phyloP scores from a whole-genome alignment of 2,888 invertebrate species.

The Perdita meconis region DNA sequence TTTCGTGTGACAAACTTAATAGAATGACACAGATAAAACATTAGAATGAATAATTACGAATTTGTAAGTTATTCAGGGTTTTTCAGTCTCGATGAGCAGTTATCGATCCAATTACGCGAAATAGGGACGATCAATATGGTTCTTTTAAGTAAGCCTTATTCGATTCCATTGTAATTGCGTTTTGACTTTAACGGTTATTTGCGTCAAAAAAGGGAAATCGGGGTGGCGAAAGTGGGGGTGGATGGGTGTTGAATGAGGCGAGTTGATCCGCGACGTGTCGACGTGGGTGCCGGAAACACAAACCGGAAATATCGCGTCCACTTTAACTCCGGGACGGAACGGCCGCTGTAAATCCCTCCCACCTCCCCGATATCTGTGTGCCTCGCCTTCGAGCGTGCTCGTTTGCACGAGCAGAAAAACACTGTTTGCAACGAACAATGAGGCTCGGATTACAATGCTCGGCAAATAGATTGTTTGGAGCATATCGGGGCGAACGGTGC shows the following conservation, averaged over 20 bases:
- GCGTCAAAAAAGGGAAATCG: background rate
- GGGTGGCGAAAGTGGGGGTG: no score
- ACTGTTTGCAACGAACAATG: conserved; percentile 79
- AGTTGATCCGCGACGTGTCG: conserved; percentile 41
- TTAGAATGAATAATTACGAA: conserved; percentile 48
- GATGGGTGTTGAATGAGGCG: background rate
- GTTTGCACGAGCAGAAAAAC: conserved; percentile 66
- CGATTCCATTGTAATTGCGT: conserved; percentile 54
- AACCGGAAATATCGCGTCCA: conserved; percentile 61
- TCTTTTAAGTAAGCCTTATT: conserved; percentile 57
- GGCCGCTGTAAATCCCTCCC: conserved; percentile 60
- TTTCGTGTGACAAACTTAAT: conserved; percentile 8
- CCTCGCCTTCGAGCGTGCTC: conserved; percentile 32
- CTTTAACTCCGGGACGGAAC: conserved; percentile 52
- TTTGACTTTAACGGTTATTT: conserved; percentile 53
- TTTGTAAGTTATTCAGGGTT: conserved; percentile 39
- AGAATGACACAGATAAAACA: conserved; percentile 28
- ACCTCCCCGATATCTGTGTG: conserved; percentile 40
- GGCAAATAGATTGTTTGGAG: conserved; percentile 79
- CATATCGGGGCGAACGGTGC: conserved; percentile 73
- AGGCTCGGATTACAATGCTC: conserved; percentile 79
- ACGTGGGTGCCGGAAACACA: conserved; percentile 54
- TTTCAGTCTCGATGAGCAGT: conserved; percentile 53
- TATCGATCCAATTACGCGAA: conserved; percentile 59
- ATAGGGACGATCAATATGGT: conserved; percentile 38